Percentiles rank a stretch among this genome's conserved stretches.
Evolutionary conservation across 2,888 invertebrate species (phyloP).

Genomic region (Apamea epomidion): DNA sequence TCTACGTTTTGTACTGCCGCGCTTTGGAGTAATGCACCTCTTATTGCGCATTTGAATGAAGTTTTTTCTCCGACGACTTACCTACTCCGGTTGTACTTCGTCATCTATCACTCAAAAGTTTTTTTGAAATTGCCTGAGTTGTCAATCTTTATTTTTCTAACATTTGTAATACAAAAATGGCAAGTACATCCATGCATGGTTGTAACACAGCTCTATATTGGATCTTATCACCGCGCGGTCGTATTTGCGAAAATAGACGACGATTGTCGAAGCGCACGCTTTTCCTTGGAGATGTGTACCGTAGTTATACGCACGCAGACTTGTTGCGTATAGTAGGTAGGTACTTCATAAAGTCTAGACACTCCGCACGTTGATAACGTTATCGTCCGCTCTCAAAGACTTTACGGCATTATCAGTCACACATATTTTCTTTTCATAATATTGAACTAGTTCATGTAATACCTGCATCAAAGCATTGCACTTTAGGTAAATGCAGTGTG

Average conservation of each 20-base stretch:
- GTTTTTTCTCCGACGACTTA: neutral
- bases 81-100: neutral
- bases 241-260: neutral
- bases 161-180: neutral
- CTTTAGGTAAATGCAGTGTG: neutral
- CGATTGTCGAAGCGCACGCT: neutral
- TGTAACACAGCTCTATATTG: neutral
- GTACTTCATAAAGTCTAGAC: constrained; percentile 54
- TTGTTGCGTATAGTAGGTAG: constrained; percentile 48
- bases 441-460: constrained; percentile 42
- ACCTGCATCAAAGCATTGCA: constrained; percentile 4
- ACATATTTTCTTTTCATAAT: constrained; percentile 29
- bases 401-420: constrained; percentile 43
- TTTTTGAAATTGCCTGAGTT: neutral
- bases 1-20: neutral
- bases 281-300: neutral
- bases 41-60: neutral
- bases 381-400: constrained; percentile 43
- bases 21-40: neutral
- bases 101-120: neutral
- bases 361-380: constrained; percentile 42
- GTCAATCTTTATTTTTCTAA: neutral
- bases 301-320: constrained; percentile 29
- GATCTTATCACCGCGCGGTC: neutral
- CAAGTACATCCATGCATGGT: neutral